These are phyloP conservation scores for Salarias fasciatus DNA, from an alignment of 2,797 vertebrate species.

Conservation along the genomic window DNA sequence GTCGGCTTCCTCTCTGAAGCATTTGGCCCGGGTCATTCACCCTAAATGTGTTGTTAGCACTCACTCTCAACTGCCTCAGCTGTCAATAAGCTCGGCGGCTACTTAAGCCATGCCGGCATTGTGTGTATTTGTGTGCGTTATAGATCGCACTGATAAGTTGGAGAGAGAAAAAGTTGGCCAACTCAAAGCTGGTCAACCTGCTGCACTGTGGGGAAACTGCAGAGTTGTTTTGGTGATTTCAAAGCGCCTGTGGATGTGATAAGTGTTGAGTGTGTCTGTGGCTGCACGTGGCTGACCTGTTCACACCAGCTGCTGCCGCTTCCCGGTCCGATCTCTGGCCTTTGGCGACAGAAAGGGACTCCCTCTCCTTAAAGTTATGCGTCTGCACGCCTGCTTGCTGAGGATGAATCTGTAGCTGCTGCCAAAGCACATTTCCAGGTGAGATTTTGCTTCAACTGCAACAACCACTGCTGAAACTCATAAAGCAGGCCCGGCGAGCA, in stretches of 20 bases:
- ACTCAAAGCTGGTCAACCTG: constrained; percentile 38
- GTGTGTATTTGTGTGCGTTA: not conserved
- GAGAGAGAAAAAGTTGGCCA: not conserved
- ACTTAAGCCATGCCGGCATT: constrained; percentile 37
- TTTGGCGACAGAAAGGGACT: no score
- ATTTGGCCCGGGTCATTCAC: constrained; percentile 72
- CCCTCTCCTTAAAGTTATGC: not conserved
- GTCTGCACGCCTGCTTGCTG: not conserved
- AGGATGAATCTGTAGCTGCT: no score
- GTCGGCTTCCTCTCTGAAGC: constrained; percentile 69
- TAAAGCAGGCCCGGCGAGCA: no score
- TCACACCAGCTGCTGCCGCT: no score
- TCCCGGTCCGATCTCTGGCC: no score
- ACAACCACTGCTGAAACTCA: no score
- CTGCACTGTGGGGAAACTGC: constrained; percentile 5
- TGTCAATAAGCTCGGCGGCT: constrained; percentile 63
- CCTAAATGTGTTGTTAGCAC: constrained; percentile 77
- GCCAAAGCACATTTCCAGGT: no score
- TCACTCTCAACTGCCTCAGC: constrained; percentile 69
- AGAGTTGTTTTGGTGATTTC: not conserved
- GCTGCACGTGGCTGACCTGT: no score
- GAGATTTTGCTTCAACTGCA: no score
- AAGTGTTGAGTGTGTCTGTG: no score
- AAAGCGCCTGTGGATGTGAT: no score
- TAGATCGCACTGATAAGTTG: no score